These are phyloP conservation scores for Pyxicephalus adspersus DNA, from an alignment of 2,113 vertebrate species.

Conservation along the genomic window DNA sequence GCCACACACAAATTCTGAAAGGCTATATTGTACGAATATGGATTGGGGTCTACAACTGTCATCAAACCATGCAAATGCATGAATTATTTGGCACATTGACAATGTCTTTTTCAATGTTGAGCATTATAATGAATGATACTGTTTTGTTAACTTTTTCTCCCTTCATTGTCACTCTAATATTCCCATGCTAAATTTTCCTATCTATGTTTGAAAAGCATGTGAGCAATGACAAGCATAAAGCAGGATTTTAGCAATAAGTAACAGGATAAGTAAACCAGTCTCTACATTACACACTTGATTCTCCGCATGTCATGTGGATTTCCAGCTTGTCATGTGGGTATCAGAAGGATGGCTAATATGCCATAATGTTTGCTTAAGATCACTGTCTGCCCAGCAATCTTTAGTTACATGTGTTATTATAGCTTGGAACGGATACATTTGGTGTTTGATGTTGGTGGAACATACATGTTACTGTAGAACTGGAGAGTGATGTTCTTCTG, in stretches of 20 bases:
- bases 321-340: conserved; percentile 14
- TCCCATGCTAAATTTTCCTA: background rate
- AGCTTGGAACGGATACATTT: conserved; percentile 81
- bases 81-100: too few relatives aligned
- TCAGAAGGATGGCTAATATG: conserved; percentile 64
- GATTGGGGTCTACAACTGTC: too few relatives aligned
- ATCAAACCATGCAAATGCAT: too few relatives aligned
- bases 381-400: conserved; percentile 80
- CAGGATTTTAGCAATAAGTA: background rate
- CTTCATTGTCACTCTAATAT: background rate
- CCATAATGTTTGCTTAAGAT: conserved; percentile 70
- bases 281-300: conserved; percentile 22
- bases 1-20: too few relatives aligned
- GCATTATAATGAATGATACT: too few relatives aligned
- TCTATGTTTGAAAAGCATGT: background rate
- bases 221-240: background rate
- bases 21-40: too few relatives aligned
- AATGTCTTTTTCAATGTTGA: too few relatives aligned
- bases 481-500: conserved; percentile 75
- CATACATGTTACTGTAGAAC: conserved; percentile 72
- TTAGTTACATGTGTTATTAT: conserved; percentile 82
- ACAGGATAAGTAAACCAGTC: background rate
- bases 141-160: too few relatives aligned
- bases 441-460: conserved; percentile 75
- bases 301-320: background rate